Evolutionary conservation across 1,140 invertebrate species (phyloP), one percentile per base, ranked within the genome.

Genomic region (Bombus superbus): DNA sequence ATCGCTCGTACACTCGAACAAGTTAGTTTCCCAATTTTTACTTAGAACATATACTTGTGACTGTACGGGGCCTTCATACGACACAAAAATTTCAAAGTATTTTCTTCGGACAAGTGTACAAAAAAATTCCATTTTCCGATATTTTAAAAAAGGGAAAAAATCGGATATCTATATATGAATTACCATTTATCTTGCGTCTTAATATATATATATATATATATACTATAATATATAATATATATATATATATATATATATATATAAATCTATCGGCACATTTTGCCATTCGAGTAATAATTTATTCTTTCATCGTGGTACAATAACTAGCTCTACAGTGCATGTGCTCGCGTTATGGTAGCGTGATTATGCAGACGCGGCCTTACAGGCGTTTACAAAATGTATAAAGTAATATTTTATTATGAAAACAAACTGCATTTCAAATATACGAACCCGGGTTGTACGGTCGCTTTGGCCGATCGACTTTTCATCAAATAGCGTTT

Each of bases 391-490:
- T 88, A 91, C 86, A 81, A 90, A 90, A 90, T 81, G 82, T 93
- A 91, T 86, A 92, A 92, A 92, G 88, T 81, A 92, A 93, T 93
- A 93, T 93, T 93, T 93, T 93, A 92, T 89, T 92, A 93, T 91
- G 87, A 59, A 85, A 53, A 88, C 59, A 57, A 42, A 83, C 77
- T 84, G 89, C 85, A 90, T 88, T 91, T 90, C 80, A 77, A 79
- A 86, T 91, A 84, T 88, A 91, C 83, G 79, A 85, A 83, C 80
- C 82, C 59, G 47, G 35, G 42, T 75, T 40, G 81, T 42, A 35
- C 72, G 76, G 59, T 53, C 53, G 13, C n/a, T 28, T 76, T 62
- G 40, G 62, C 28, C n/a, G 66, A 68, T 32, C 15, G 79, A 79
- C 62, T 83, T 83, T 82, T 47, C 71, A 44, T 89, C 59, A 5